Base-by-base conservation (phyloP, 2,797 vertebrate species). In the Podarcis lilfordi region DNA sequence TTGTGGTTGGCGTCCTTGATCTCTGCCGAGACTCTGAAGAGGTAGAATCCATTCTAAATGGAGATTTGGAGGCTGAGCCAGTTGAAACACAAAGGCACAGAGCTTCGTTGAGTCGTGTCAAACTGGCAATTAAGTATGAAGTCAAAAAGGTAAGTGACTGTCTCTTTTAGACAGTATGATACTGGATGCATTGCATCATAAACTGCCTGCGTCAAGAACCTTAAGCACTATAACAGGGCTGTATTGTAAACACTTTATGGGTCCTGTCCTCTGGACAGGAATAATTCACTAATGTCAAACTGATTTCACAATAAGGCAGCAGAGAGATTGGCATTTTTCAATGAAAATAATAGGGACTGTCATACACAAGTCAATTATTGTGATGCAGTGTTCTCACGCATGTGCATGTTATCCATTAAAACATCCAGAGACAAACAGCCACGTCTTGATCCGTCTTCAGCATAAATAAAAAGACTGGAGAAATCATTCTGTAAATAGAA, bases 121-220 rank as follows among this genome's bases (percentile, higher is more conserved):
- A 98, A 92, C 96, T 98, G 61, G 98, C 98, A 92, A 98, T 98
- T 78, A 98, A 98, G 90, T 98, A 98, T 11, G 98, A 98, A 94
- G 98, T 98, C 43, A 98, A 98, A 95, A 98, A 98, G 98, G 98
- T 97, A 96, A 97, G 95, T 87, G 43, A 82, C 68, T n/a, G 21
- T 4, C 0, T 2, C 37, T 29, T 59, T 66, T 37, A 13, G 59
- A 2, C 3, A 0, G 64, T 1, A 0, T 7, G 43, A 1, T 19
- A 3, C 55, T 4, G 61, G 78, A 69, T 1, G 9, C 10, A 1
- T 55, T 69, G 0, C 15, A 10, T 69, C 32, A 0, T 55, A 15
- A n/a, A 7, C 72, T 15, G 6, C 19, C 10, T 66, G 66, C 29
- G 8, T 13, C 40, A 75, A 6, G 0, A 8, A 77, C 2, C 19